Percentiles rank a stretch among this genome's conserved stretches.
phyloP scores from a whole-genome alignment of 2,113 vertebrate species.

The Delphinapterus leucas region DNA sequence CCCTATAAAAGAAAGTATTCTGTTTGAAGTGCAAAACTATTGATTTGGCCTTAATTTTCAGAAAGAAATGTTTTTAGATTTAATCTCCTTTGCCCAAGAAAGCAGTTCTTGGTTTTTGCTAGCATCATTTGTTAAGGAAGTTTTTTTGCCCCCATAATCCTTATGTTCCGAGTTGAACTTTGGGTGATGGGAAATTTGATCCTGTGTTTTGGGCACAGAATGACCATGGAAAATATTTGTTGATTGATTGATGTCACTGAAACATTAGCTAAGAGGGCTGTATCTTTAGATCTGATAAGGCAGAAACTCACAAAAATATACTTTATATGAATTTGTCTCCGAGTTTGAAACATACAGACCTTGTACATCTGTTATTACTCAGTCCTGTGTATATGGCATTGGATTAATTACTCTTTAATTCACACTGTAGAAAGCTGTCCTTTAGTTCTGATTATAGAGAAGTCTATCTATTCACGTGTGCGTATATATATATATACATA shows the following conservation, averaged over 20 bases:
- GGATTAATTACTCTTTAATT: conserved; percentile 33
- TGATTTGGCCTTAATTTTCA: conserved; percentile 14
- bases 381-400: background rate
- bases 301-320: conserved; percentile 33
- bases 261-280: conserved; percentile 29
- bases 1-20: background rate
- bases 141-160: background rate
- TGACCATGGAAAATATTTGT: background rate
- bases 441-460: conserved; percentile 28
- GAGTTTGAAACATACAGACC: conserved; percentile 5
- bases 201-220: conserved; percentile 21
- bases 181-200: conserved; percentile 33
- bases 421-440: background rate
- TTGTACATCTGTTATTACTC: conserved; percentile 42
- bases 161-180: conserved; percentile 2
- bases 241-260: conserved; percentile 8
- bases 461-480: background rate
- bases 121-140: background rate
- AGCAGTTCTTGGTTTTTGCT: background rate
- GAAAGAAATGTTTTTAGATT: background rate
- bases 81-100: conserved; percentile 29
- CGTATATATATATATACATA: background rate
- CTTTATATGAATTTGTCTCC: conserved; percentile 40
- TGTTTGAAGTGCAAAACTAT: background rate
- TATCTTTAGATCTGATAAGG: conserved; percentile 43